Conservation (phyloP, 2,888 invertebrate species). For the Lymantria monacha region DNA sequence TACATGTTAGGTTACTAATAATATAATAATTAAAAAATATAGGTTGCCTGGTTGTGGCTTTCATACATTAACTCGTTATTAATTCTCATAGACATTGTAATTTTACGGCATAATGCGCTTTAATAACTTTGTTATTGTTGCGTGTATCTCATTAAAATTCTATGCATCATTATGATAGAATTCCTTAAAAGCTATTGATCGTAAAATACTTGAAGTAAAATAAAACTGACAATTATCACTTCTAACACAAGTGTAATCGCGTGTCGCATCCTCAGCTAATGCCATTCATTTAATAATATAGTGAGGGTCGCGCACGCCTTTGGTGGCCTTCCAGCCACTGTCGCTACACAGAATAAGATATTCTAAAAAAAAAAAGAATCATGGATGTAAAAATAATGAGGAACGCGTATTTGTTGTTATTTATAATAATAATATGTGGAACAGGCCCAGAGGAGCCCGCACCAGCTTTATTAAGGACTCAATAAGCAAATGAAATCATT, state of each 20-base stretch:
- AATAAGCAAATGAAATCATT: constrained; percentile 82
- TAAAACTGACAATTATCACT: constrained; percentile 52
- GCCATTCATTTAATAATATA: constrained; percentile 47
- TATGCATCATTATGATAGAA: constrained; percentile 46
- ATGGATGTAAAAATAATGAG: constrained; percentile 59
- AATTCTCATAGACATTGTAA: constrained; percentile 49
- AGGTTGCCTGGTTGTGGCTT: constrained; percentile 31
- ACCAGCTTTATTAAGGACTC: constrained; percentile 78
- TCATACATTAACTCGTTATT: constrained; percentile 32
- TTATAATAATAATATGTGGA: constrained; percentile 70
- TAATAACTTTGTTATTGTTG: constrained; percentile 48
- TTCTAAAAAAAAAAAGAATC: constrained; percentile 44
- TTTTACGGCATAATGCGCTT: constrained; percentile 51
- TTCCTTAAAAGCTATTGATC: constrained; percentile 54
- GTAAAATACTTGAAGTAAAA: constrained; percentile 45
- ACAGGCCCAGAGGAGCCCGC: constrained; percentile 51
- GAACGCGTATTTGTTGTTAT: constrained; percentile 66
- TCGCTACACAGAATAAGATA: constrained; percentile 34
- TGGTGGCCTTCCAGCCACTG: constrained; percentile 61
- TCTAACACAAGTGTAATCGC: constrained; percentile 51
- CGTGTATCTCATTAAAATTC: constrained; percentile 28
- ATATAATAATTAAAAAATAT: constrained; percentile 25
- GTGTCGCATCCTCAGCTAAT: constrained; percentile 49
- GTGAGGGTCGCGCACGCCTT: constrained; percentile 46
- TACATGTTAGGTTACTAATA: constrained; percentile 34